Evolutionary conservation across 2,888 invertebrate species (phyloP), one percentile per base, ranked within the genome.

Genomic region (Carcina quercana): DNA sequence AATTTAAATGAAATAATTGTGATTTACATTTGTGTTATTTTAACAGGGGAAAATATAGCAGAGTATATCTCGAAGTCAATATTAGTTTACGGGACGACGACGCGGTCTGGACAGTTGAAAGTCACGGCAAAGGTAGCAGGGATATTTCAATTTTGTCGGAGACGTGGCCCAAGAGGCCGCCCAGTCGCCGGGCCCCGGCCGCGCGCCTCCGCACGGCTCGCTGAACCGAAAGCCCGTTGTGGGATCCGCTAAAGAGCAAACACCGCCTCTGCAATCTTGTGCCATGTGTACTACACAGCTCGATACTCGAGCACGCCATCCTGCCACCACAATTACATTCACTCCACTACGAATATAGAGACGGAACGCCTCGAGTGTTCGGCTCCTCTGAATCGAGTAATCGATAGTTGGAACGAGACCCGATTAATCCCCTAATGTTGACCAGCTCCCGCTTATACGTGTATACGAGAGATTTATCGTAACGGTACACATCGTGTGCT

Each of bases 101-200:
- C 40, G 40, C 40, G 42, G 53, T 48, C 47, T 47, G 28, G 7
- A 57, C 61, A 52, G 53, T 56, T 60, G 55, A 57, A 56, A 62
- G 60, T 56, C 59, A 54, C 46, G 55, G 61, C 24, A 24, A n/a
- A n/a, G n/a, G n/a, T 55, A 60, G 66, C 66, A 66, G 64, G 71
- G 76, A 78, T 80, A 83, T 83, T 83, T 83, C 82, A 83, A 83
- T 82, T 83, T 83, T 68, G 79, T 64, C 63, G 62, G 72, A 73
- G 80, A 80, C 70, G 74, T 73, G 78, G 74, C 73, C 76, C 75
- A 68, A 68, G 79, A 79, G 78, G 74, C 73, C 66, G 69, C 62
- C 68, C 70, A 65, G 68, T n/a, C n/a, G n/a, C n/a, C n/a, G n/a
- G n/a, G n/a, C n/a, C n/a, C n/a, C n/a, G n/a, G n/a, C n/a, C n/a